These are phyloP conservation scores for Monopterus albus DNA, from an alignment of 2,113 vertebrate species.

Conservation along the genomic window DNA sequence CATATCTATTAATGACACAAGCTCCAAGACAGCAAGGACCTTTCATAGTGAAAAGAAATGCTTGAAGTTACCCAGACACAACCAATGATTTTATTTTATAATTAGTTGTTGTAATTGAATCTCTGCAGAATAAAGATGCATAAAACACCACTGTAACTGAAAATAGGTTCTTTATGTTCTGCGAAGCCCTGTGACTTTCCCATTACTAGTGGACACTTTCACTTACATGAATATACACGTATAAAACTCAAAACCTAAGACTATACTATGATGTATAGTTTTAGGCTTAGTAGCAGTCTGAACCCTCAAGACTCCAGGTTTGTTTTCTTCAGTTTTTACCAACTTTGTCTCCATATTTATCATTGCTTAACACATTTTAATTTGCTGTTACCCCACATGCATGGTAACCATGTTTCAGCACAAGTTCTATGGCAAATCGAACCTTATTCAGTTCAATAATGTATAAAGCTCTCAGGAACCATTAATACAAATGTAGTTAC, in stretches of 20 bases:
- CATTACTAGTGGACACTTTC: background rate
- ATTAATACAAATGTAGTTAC: too few relatives aligned
- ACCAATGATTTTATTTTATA: conserved; percentile 1
- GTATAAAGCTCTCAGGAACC: too few relatives aligned
- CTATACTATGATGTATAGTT: too few relatives aligned
- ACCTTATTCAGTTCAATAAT: too few relatives aligned
- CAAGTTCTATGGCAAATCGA: too few relatives aligned
- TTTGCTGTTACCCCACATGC: background rate
- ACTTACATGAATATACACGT: background rate
- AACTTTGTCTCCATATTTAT: background rate
- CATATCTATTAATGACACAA: background rate
- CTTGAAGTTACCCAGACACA: background rate
- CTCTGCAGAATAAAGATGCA: background rate
- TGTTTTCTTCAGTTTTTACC: too few relatives aligned
- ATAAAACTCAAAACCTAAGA: too few relatives aligned
- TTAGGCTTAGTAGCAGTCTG: background rate
- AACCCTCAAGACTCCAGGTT: background rate
- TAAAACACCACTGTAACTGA: background rate
- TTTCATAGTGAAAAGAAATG: background rate
- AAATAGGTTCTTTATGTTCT: background rate
- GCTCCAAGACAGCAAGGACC: background rate
- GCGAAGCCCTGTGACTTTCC: background rate
- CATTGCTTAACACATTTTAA: background rate
- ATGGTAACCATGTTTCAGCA: too few relatives aligned
- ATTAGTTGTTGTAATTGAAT: background rate